phyloP scores from a whole-genome alignment of 2,797 vertebrate genomes.

The Sparidentex hasta region DNA sequence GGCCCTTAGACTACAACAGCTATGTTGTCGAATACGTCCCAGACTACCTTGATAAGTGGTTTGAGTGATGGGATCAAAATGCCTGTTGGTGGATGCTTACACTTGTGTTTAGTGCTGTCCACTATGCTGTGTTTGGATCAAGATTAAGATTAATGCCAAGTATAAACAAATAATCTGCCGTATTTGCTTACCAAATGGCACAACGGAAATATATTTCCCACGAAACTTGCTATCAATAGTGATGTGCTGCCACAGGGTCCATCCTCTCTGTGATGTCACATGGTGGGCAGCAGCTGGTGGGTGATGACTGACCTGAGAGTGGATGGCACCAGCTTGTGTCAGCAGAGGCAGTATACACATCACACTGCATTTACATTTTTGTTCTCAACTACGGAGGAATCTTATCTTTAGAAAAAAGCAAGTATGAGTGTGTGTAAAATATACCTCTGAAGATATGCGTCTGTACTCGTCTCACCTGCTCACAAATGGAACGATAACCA shows the following conservation, averaged over 20 bases:
- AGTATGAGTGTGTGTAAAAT: conserved; percentile 9
- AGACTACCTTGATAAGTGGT: too few relatives aligned
- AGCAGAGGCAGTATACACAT: conserved; percentile 12
- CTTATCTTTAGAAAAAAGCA: not conserved
- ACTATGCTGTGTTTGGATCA: too few relatives aligned
- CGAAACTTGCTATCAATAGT: conserved; percentile 98
- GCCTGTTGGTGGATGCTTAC: too few relatives aligned
- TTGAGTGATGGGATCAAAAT: too few relatives aligned
- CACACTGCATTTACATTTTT: not conserved
- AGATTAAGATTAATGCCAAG: too few relatives aligned
- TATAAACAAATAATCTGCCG: too few relatives aligned
- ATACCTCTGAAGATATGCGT: not conserved
- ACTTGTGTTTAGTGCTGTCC: too few relatives aligned
- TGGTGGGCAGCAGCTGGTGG: conserved; percentile 95
- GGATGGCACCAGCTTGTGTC: conserved; percentile 44
- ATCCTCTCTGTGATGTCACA: conserved; percentile 91
- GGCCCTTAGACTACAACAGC: too few relatives aligned
- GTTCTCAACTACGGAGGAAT: not conserved
- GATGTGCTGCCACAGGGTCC: conserved; percentile 97
- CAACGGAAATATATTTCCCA: conserved; percentile 97
- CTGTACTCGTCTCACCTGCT: conserved; percentile 86
- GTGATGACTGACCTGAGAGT: conserved; percentile 93
- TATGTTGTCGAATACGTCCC: too few relatives aligned
- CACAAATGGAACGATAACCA: conserved; percentile 95
- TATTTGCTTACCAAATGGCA: conserved; percentile 90